Evolutionary conservation across 64 coral and sea anemone species (phyloP), one percentile per base, ranked within the genome.

Genomic region (Catalaphyllia jardinei): DNA sequence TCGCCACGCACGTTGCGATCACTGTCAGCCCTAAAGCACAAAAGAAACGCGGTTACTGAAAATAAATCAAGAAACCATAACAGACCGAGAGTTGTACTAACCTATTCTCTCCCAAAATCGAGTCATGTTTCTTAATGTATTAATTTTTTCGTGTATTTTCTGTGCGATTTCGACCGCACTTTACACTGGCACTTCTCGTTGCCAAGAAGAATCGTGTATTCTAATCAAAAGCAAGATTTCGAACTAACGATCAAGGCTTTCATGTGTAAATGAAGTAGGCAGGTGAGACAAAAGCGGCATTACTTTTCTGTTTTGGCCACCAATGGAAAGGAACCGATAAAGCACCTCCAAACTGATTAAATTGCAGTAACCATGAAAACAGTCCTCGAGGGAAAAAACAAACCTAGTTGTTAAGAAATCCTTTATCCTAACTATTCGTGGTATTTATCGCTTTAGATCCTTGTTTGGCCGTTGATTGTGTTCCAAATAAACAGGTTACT

Each of bases 301-400:
- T 24, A 69, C 25, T 69, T n/a, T 69, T 69, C 20, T 69, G 65
- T 69, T 69, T 69, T 69, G 65, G 65, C 65, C 65, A 69, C 65
- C 65, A 69, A 69, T 69, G 20, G 65, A 69, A n/a, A 4, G 4
- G 22, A 8, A 4, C 65, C 10, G 65, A 27, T 46, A 69, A 24
- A 69, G 29, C 65, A 69, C 65, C 65, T 69, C 65, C 22, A 10
- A n/a, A 28, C 65, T 27, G 22, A 69, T 27, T 69, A 22, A 4
- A 27, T 28, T 69, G 65, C 65, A 69, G 65, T 69, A n/a, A 27
- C 65, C 22, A 69, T 69, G 22, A 69, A 69, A 20, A 69, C 65
- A 69, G 25, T 25, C 22, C 65, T 27, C 22, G 10, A 11, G 22
- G 65, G 65, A 69, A 69, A 69, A 65, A 69, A 69, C 22, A 69